phyloP scores from a whole-genome alignment of 2,888 invertebrate species.

The Cantharis rufa region DNA sequence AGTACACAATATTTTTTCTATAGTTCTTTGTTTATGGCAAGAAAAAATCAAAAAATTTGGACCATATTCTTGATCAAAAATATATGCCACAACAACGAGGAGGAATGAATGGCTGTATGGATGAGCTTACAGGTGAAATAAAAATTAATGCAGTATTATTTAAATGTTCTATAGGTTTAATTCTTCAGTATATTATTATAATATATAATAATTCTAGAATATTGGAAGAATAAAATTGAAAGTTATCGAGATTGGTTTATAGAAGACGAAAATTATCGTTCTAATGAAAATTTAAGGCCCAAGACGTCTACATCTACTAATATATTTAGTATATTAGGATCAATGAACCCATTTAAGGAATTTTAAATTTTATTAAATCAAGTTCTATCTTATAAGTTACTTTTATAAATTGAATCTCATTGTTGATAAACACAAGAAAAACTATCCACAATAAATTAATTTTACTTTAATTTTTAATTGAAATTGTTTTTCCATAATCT shows the following conservation, averaged over 20 bases:
- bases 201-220: too few relatives aligned
- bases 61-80: neutral
- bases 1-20: neutral
- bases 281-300: neutral
- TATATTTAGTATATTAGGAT: neutral
- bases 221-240: slow-evolving; percentile 2
- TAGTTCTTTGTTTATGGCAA: neutral
- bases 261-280: neutral
- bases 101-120: neutral
- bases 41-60: neutral
- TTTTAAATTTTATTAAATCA: too few relatives aligned
- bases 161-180: neutral
- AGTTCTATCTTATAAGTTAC: too few relatives aligned
- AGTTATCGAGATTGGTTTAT: neutral
- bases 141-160: neutral
- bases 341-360: neutral
- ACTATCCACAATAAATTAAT: too few relatives aligned
- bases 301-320: neutral
- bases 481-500: too few relatives aligned
- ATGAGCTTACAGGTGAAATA: neutral
- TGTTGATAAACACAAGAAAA: too few relatives aligned
- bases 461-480: too few relatives aligned
- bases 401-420: too few relatives aligned
- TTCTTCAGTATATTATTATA: too few relatives aligned
- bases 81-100: neutral